Conservation (phyloP, 2,888 invertebrate genomes). For the Crematogaster levior region DNA sequence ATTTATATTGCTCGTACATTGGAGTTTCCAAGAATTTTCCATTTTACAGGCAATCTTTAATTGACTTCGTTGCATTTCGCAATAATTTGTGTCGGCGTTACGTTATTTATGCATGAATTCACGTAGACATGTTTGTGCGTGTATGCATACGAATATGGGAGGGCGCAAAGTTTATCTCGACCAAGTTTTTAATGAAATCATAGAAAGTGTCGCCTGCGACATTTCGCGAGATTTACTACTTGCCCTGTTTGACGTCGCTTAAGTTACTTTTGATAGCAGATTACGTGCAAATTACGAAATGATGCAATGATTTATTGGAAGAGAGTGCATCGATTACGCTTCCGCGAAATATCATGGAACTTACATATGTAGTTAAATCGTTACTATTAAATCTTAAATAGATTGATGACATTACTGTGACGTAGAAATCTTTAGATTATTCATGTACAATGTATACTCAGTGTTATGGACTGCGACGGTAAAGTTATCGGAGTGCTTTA, state of each 20-base stretch:
- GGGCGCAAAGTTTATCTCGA: conserved; percentile 39
- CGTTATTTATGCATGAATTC: not conserved
- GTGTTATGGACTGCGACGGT: conserved; percentile 27
- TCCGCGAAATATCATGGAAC: not conserved
- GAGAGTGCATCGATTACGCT: not conserved
- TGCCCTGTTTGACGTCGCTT: conserved; percentile 11
- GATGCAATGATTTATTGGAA: conserved; percentile 1
- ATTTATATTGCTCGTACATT: conserved; percentile 61
- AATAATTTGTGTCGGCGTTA: conserved; percentile 21
- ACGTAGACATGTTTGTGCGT: not conserved
- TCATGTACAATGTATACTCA: not conserved
- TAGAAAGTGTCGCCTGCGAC: conserved; percentile 23
- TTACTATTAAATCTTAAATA: conserved; percentile 12
- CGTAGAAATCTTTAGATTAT: conserved; percentile 14
- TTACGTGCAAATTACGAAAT: conserved; percentile 17
- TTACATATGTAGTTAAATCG: too few relatives aligned
- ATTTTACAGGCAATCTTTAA: conserved; percentile 59
- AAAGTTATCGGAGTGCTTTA: conserved; percentile 63
- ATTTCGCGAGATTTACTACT: conserved; percentile 28
- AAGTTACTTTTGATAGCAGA: conserved; percentile 15
- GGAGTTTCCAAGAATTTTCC: conserved; percentile 60
- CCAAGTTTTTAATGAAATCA: conserved; percentile 15
- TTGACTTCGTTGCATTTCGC: conserved; percentile 58
- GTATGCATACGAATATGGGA: too few relatives aligned
- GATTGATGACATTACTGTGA: not conserved